phyloP scores from a whole-genome alignment of 35 echinoderm and acorn worm genomes.

The Apostichopus japonicus region DNA sequence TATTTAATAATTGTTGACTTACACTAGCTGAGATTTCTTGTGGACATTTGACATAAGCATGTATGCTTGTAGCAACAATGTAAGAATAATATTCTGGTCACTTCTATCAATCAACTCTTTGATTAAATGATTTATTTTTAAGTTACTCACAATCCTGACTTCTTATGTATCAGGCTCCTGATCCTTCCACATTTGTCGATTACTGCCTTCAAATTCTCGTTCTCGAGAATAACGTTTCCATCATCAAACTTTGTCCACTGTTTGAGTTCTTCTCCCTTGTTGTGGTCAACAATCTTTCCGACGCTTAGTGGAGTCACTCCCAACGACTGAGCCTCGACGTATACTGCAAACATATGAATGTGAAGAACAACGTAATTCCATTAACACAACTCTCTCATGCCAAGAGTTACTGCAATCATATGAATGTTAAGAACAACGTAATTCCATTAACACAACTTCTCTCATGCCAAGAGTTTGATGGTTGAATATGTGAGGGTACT shows the following conservation, averaged over 20 bases:
- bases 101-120: no score
- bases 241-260: constrained; percentile 2
- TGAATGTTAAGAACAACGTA: no score
- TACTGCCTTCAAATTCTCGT: constrained; percentile 31
- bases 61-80: no score
- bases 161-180: constrained; percentile 28
- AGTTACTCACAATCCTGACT: constrained; percentile 24
- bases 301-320: constrained; percentile 18
- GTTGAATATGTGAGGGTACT: no score
- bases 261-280: neutral
- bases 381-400: no score
- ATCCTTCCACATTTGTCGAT: constrained; percentile 55
- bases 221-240: constrained; percentile 44
- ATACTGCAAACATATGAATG: constrained; percentile 7
- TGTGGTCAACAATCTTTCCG: neutral
- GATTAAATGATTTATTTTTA: neutral
- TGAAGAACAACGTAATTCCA: no score
- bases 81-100: no score
- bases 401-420: constrained; percentile 7
- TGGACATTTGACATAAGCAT: no score
- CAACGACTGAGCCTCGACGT: constrained; percentile 47
- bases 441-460: no score
- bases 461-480: no score
- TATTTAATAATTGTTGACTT: no score
- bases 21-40: no score